These are phyloP conservation scores for Mythimna loreyi DNA, from an alignment of 2,888 invertebrate species.

Conservation along the genomic window DNA sequence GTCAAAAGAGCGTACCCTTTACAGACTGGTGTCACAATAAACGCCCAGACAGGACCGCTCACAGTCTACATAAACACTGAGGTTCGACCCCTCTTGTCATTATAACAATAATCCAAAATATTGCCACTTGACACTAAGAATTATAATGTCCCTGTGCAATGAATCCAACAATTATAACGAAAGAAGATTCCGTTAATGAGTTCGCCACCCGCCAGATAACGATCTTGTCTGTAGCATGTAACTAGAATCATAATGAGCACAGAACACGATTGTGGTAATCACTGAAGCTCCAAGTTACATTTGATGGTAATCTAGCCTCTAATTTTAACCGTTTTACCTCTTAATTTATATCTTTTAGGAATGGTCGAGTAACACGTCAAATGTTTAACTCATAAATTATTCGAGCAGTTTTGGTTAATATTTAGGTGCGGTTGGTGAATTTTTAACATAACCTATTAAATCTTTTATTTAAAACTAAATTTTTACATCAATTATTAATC, in stretches of 20 bases:
- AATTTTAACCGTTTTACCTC: conserved; percentile 23
- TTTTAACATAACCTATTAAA: not conserved
- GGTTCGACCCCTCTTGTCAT: not conserved
- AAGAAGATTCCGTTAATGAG: conserved; percentile 24
- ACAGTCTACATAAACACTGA: too few species aligned
- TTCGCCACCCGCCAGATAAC: conserved; percentile 17
- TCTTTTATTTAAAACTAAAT: not conserved
- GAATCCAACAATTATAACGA: conserved; percentile 10
- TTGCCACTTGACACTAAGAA: conserved; percentile 15
- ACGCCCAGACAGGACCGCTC: too few species aligned
- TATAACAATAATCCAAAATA: not conserved
- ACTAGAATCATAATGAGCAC: conserved; percentile 24
- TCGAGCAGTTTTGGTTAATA: conserved; percentile 5
- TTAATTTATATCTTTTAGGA: conserved; percentile 23
- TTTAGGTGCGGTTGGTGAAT: conserved; percentile 21
- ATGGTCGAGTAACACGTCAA: conserved; percentile 2
- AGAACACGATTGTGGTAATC: conserved; percentile 40
- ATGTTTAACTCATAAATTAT: not conserved
- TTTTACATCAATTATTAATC: not conserved
- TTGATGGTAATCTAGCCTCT: conserved; percentile 23
- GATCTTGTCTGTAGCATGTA: conserved; percentile 19
- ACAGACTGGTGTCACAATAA: too few species aligned
- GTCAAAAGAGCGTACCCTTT: too few species aligned
- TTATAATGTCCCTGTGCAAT: not conserved
- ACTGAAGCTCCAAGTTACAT: conserved; percentile 8